These are phyloP conservation scores for Sander lucioperca DNA, from an alignment of 2,113 vertebrate genomes.

Conservation along the genomic window DNA sequence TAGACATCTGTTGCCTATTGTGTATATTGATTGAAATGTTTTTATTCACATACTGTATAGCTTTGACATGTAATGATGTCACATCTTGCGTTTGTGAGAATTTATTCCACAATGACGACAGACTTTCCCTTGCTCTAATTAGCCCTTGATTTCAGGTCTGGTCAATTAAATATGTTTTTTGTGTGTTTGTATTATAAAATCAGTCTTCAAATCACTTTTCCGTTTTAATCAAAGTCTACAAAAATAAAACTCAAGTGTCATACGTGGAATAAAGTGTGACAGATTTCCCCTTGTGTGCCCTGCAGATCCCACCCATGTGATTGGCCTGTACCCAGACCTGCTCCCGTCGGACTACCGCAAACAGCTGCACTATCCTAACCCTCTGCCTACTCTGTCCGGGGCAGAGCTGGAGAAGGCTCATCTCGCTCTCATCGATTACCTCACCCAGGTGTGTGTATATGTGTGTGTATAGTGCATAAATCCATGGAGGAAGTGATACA, in stretches of 20 bases:
- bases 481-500: background rate
- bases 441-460: conserved; percentile 88
- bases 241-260: background rate
- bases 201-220: background rate
- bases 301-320: conserved; percentile 97
- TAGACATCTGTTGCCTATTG: conserved; percentile 8
- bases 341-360: conserved; percentile 96
- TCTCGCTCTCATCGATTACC: conserved; percentile 96
- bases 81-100: background rate
- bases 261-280: background rate
- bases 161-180: background rate
- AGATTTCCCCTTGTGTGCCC: background rate
- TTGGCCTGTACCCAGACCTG: conserved; percentile 97
- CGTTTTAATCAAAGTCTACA: background rate
- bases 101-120: background rate
- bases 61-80: background rate
- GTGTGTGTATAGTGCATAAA: background rate
- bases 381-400: conserved; percentile 91
- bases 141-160: background rate
- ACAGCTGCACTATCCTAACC: conserved; percentile 97
- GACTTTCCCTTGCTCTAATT: background rate
- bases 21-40: background rate
- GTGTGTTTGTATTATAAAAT: background rate
- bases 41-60: background rate
- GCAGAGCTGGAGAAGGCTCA: conserved; percentile 97